Evolutionary conservation across 2,797 vertebrate species (phyloP).

Genomic region (Lacerta agilis): DNA sequence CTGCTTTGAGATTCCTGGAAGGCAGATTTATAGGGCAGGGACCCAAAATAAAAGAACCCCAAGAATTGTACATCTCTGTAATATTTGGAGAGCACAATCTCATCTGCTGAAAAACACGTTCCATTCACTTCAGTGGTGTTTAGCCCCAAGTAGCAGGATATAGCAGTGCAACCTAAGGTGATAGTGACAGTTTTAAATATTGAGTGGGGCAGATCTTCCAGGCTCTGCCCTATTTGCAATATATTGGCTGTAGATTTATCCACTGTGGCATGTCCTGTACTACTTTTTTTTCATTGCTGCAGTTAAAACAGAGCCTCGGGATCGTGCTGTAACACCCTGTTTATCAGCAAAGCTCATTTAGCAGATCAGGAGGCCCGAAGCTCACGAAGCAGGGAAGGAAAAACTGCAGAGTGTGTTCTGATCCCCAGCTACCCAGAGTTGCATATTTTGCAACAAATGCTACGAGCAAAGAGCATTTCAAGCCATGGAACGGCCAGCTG

Average conservation of each 20-base stretch:
- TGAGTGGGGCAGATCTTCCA: too few relatives aligned
- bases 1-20: too few relatives aligned
- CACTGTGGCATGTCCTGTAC: neutral
- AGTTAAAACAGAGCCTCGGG: neutral
- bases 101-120: neutral
- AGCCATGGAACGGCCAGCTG: neutral
- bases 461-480: neutral
- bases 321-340: neutral
- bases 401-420: neutral
- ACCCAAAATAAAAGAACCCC: too few relatives aligned
- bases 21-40: neutral
- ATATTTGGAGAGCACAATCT: neutral
- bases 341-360: conserved; percentile 8
- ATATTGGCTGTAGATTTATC: neutral
- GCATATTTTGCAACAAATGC: neutral
- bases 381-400: neutral
- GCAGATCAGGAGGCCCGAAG: neutral
- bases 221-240: neutral
- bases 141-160: neutral
- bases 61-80: too few relatives aligned
- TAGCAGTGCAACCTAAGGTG: neutral
- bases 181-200: neutral
- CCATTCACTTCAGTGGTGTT: neutral
- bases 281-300: neutral
- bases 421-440: neutral